Conservation (phyloP, 2,113 vertebrate genomes). For the Syngnathus typhle region DNA sequence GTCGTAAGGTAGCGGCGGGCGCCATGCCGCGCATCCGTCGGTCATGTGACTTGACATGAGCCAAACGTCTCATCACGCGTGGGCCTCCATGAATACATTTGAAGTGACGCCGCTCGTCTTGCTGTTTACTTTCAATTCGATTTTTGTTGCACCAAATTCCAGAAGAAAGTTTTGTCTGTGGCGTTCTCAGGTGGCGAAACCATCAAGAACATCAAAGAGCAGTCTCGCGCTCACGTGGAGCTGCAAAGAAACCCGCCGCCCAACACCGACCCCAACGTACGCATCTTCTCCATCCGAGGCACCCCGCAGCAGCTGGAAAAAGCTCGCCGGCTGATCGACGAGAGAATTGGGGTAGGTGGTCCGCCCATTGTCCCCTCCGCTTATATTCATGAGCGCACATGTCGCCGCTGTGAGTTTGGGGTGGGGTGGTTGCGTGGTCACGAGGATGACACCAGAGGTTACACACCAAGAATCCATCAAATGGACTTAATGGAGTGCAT, state of each 20-base stretch:
- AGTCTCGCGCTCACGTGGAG: conserved; percentile 95
- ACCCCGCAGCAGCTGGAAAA: conserved; percentile 90
- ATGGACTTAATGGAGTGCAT: conserved; percentile 72
- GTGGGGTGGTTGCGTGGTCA: conserved; percentile 27
- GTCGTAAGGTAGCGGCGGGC: conserved; percentile 35
- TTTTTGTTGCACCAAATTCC: too few relatives aligned
- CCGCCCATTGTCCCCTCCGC: conserved; percentile 8
- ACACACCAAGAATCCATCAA: conserved; percentile 72
- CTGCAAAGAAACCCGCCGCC: conserved; percentile 94
- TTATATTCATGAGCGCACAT: conserved; percentile 69
- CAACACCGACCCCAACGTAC: conserved; percentile 87
- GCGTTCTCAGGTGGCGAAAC: conserved; percentile 84
- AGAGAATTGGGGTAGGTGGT: conserved; percentile 93
- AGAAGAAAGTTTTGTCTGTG: too few relatives aligned
- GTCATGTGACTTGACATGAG: background rate
- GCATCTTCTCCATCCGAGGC: conserved; percentile 94
- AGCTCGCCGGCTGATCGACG: conserved; percentile 94
- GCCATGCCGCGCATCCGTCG: conserved; percentile 11
- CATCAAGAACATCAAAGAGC: conserved; percentile 98
- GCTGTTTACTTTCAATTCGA: background rate
- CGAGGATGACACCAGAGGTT: conserved; percentile 67
- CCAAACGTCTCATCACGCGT: background rate
- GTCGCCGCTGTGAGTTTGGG: conserved; percentile 45
- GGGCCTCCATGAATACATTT: background rate
- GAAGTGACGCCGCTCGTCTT: background rate